phyloP scores from a whole-genome alignment of 2,888 invertebrate genomes.

The Ormyrus pomaceus region DNA sequence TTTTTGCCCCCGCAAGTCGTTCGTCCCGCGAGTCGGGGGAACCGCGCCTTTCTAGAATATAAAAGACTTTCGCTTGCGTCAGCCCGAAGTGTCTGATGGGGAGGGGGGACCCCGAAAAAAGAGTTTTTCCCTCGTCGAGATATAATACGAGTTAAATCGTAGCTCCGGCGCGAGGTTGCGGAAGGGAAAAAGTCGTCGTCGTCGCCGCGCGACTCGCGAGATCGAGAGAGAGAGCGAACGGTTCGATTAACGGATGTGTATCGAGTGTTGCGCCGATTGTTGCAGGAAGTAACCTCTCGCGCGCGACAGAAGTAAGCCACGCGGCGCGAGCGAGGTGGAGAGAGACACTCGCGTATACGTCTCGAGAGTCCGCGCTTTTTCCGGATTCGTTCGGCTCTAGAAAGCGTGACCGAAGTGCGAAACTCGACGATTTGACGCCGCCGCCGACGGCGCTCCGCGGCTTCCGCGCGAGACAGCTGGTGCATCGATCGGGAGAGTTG shows the following conservation, averaged over 20 bases:
- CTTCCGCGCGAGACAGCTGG: constrained; percentile 21
- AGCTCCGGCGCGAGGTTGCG: too few relatives aligned
- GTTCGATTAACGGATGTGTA: constrained; percentile 15
- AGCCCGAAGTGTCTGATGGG: too few relatives aligned
- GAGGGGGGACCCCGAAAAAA: too few relatives aligned
- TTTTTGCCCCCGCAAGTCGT: too few relatives aligned
- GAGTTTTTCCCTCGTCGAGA: too few relatives aligned
- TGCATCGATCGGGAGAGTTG: constrained; percentile 33
- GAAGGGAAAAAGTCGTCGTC: too few relatives aligned
- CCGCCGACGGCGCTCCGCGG: not conserved
- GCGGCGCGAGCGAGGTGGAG: not conserved
- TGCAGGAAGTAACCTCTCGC: constrained; percentile 17
- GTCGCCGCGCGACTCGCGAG: too few relatives aligned
- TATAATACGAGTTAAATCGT: too few relatives aligned
- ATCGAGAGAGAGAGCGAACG: not conserved
- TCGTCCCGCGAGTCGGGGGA: too few relatives aligned
- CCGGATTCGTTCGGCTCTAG: constrained; percentile 61
- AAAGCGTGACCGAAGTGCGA: constrained; percentile 64
- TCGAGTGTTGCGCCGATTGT: not conserved
- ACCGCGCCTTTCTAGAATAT: too few relatives aligned
- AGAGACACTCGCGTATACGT: not conserved
- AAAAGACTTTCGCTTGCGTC: too few relatives aligned
- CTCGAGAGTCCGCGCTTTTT: constrained; percentile 47
- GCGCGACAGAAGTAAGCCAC: constrained; percentile 37
- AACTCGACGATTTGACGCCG: constrained; percentile 48